Evolutionary conservation across 2,113 vertebrate genomes (phyloP), one percentile per base, ranked within the genome.

Genomic region (Emberiza fucata): DNA sequence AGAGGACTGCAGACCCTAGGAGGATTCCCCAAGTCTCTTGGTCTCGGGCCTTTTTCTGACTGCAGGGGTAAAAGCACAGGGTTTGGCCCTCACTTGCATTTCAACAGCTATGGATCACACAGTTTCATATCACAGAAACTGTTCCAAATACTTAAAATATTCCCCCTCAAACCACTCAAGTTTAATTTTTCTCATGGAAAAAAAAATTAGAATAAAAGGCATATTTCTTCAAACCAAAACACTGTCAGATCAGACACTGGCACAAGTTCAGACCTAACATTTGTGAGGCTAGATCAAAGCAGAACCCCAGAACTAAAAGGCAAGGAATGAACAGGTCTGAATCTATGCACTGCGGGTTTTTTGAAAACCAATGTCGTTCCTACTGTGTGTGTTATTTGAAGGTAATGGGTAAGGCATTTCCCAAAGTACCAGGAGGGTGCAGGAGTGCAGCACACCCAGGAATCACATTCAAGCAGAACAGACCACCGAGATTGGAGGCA

Each of bases 241-340:
- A 27, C 19, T 60, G 35, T 84, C 81, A 92, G 84, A 95, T 91
- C 84, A 95, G 89, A 86, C 77, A 63, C 83, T 92, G 89, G 83
- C 95, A 96, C 39, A 75, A 77, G 77, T 92, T 94, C 89, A 95
- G 93, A 95, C 61, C n/a, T 60, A 78, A 48, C 9, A 1, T 89
- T 94, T 92, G 73, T 50, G 24, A 35, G 56, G 22, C 21, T 65
- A 59, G 61, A 84, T 91, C 75, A 95, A 94, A 95, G 89, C 59
- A 81, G 68, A 90, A 28, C n/a, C 28, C 47, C 47, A 77, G 79
- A 91, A 81, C 50, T 73, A 81, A 91, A 95, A 86, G 9, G 6
- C 42, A 63, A 90, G 75, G 47, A 89, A 80, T 47, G 29, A 92
- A 79, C 45, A 80, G 71, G 53, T 51, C 57, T 88, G 69, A 60